Conservation (phyloP, 2,888 invertebrate species). For the Zelleria hepariella region DNA sequence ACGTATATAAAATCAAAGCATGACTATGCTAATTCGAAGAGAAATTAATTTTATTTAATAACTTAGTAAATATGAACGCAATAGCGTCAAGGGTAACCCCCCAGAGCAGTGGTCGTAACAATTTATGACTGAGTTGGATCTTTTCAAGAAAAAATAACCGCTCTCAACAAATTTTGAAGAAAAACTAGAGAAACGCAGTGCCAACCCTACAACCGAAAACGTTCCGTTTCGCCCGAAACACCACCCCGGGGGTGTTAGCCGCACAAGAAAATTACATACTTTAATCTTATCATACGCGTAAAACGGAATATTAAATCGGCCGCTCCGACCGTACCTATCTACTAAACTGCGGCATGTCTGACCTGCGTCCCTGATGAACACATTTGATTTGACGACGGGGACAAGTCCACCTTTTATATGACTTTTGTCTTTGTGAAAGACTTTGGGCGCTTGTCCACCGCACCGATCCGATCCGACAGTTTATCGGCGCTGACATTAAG, state of each 20-base stretch:
- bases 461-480: too few species aligned
- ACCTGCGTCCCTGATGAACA: constrained; percentile 28
- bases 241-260: constrained; percentile 34
- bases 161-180: too few species aligned
- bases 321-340: constrained; percentile 43
- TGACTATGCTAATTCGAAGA: too few species aligned
- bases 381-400: constrained; percentile 38
- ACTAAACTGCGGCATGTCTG: constrained; percentile 38
- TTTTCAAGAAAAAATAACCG: too few species aligned
- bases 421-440: background rate
- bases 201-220: constrained; percentile 1
- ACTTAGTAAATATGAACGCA: too few species aligned
- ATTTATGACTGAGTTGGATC: too few species aligned
- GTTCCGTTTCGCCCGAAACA: constrained; percentile 25
- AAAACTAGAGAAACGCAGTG: background rate
- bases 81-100: too few species aligned
- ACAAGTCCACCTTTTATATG: constrained; percentile 14
- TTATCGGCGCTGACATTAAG: too few species aligned
- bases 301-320: constrained; percentile 70
- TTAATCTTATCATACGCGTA: constrained; percentile 67
- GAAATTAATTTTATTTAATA: too few species aligned
- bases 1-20: too few species aligned
- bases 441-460: too few species aligned
- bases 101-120: too few species aligned
- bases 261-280: constrained; percentile 69